Evolutionary conservation across 1,140 invertebrate species (phyloP).

Genomic region (Drusus annulatus): DNA sequence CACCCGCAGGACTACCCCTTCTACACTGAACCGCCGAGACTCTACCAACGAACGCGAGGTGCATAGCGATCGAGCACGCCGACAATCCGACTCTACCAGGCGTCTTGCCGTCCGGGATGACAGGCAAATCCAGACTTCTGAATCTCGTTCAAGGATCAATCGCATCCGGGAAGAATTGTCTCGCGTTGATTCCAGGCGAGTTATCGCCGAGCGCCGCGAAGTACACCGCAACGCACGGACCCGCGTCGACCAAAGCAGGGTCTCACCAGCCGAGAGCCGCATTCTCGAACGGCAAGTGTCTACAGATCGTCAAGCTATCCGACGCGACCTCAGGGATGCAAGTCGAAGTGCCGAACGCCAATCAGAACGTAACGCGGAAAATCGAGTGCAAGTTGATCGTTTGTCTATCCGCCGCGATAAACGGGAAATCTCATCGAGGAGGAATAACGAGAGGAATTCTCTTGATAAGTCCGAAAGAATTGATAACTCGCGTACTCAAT

Average conservation of each 20-base stretch:
- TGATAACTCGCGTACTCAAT: not conserved
- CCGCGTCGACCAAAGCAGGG: not conserved
- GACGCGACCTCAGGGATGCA: not conserved
- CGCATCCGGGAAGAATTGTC: not conserved
- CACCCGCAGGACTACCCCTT: not conserved
- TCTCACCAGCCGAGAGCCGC: not conserved
- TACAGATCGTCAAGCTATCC: not conserved
- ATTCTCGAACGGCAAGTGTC: not conserved
- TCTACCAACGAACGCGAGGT: not conserved
- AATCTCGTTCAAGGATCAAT: not conserved
- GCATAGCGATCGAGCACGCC: not conserved
- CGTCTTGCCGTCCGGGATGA: not conserved
- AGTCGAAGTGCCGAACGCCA: not conserved
- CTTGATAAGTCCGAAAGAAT: not conserved
- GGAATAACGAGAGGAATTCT: slow-evolving; percentile 1
- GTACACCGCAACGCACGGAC: slow-evolving; percentile 9
- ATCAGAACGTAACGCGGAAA: not conserved
- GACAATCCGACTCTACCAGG: not conserved
- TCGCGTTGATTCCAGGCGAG: not conserved
- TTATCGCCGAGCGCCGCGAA: not conserved
- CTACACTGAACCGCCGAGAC: not conserved
- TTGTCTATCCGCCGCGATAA: not conserved
- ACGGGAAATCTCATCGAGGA: no score
- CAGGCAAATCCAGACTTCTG: not conserved
- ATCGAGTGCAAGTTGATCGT: not conserved